These are phyloP conservation scores for Cosmorhoe ocellata DNA, from an alignment of 2,888 invertebrate genomes.

Conservation along the genomic window DNA sequence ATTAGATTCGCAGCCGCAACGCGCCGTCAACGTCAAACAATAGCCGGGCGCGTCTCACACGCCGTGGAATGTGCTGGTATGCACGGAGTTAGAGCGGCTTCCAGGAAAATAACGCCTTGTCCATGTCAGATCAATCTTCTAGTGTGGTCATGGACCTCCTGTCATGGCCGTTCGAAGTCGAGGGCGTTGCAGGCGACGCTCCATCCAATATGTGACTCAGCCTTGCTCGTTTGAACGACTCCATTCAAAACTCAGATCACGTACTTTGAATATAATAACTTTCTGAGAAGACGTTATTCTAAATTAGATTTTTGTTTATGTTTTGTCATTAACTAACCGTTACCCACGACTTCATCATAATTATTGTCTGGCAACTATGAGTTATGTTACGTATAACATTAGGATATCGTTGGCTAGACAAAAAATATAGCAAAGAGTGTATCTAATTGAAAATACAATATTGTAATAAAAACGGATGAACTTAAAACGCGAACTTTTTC, in stretches of 20 bases:
- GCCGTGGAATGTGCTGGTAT: slow-evolving; percentile 27
- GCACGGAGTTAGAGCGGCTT: slow-evolving; percentile 25
- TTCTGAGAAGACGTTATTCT: slow-evolving; percentile 20
- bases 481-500: too few species aligned
- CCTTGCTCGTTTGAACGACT: slow-evolving; percentile 48
- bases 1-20: slow-evolving; percentile 22
- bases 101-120: slow-evolving; percentile 45
- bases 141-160: slow-evolving; percentile 46
- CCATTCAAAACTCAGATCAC: slow-evolving; percentile 42
- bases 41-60: slow-evolving; percentile 14
- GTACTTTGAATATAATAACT: slow-evolving; percentile 37
- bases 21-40: slow-evolving; percentile 20
- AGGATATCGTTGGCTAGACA: too few species aligned
- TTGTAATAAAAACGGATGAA: too few species aligned
- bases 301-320: not conserved
- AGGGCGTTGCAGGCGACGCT: slow-evolving; percentile 46
- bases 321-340: too few species aligned
- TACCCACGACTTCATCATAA: too few species aligned
- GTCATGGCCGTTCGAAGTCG: slow-evolving; percentile 50
- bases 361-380: too few species aligned
- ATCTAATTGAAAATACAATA: too few species aligned
- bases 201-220: slow-evolving; percentile 40
- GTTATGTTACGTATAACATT: too few species aligned
- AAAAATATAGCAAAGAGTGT: too few species aligned
- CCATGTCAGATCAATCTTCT: slow-evolving; percentile 42